These are phyloP conservation scores for Champsocephalus gunnari DNA, from an alignment of 2,797 vertebrate genomes.

Conservation along the genomic window DNA sequence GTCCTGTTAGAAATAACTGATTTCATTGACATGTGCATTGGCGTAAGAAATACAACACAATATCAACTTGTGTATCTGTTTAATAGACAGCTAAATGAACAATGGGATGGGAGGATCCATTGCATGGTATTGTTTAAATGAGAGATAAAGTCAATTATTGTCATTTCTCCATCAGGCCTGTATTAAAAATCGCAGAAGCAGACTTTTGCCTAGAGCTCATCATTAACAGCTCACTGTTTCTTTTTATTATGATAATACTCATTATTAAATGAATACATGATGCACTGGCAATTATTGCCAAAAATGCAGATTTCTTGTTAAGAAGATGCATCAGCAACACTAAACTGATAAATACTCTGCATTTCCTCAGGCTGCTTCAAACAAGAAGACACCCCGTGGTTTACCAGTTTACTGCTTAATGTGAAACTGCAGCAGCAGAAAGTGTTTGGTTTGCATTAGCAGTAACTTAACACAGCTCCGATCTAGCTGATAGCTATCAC, in stretches of 20 bases:
- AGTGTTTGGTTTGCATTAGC: slow-evolving; percentile 5
- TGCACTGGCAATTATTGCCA: not conserved
- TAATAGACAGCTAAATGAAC: not conserved
- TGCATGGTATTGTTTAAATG: slow-evolving; percentile 9
- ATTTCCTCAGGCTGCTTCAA: slow-evolving; percentile 1
- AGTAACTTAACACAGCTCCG: not conserved
- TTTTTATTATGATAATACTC: slow-evolving; percentile 23
- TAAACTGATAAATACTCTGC: slow-evolving; percentile 18
- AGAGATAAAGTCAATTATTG: slow-evolving; percentile 19
- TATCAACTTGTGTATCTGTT: not conserved
- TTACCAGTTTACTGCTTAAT: slow-evolving; percentile 3
- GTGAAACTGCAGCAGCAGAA: slow-evolving; percentile 9
- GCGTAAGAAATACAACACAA: not conserved
- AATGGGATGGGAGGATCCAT: not conserved
- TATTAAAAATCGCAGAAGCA: slow-evolving; percentile 4
- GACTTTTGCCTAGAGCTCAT: slow-evolving; percentile 15
- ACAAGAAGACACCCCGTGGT: not conserved
- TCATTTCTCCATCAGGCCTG: slow-evolving; percentile 11
- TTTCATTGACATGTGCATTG: not conserved
- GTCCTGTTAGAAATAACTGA: not conserved
- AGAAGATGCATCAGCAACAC: slow-evolving; percentile 12
- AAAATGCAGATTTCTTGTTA: slow-evolving; percentile 11
- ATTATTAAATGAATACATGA: slow-evolving; percentile 24
- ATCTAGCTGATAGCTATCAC: slow-evolving; percentile 6
- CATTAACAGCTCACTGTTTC: slow-evolving; percentile 14